phyloP scores from a whole-genome alignment of 2,888 invertebrate genomes.

The Acholoe squamosa region DNA sequence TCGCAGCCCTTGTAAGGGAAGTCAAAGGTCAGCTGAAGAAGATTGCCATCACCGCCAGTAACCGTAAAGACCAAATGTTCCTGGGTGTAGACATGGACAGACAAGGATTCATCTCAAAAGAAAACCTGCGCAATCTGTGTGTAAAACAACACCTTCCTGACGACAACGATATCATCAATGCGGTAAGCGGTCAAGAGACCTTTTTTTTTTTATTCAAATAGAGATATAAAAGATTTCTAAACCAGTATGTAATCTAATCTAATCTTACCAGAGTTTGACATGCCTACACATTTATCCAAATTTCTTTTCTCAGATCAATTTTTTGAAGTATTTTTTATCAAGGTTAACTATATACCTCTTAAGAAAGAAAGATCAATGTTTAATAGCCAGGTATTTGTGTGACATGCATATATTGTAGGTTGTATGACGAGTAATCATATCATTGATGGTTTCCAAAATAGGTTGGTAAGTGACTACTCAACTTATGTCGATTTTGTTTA shows the following conservation, averaged over 20 bases:
- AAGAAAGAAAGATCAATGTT: too few species aligned
- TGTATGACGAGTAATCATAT: too few species aligned
- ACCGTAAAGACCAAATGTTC: slow-evolving; percentile 82
- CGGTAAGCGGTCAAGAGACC: slow-evolving; percentile 74
- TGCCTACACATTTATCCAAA: too few species aligned
- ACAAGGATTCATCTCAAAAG: slow-evolving; percentile 80
- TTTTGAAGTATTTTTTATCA: too few species aligned
- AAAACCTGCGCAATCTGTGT: slow-evolving; percentile 81
- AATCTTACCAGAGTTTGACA: too few species aligned
- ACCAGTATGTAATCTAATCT: not conserved
- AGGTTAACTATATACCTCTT: too few species aligned
- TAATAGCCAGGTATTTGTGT: too few species aligned
- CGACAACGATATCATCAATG: slow-evolving; percentile 81
- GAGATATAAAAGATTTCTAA: not conserved
- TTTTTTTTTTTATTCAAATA: not conserved
- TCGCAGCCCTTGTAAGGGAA: slow-evolving; percentile 78
- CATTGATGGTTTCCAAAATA: too few species aligned
- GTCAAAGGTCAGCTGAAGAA: slow-evolving; percentile 82
- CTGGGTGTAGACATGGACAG: slow-evolving; percentile 80
- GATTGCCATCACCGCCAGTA: slow-evolving; percentile 82
- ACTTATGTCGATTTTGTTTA: too few species aligned
- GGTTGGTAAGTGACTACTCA: too few species aligned
- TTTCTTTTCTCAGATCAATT: too few species aligned
- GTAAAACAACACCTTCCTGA: slow-evolving; percentile 81
- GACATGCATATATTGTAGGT: too few species aligned